Percentiles rank a stretch among this genome's conserved stretches.
Evolutionary conservation across 2,888 invertebrate species (phyloP).

Genomic region (Aromia moschata): DNA sequence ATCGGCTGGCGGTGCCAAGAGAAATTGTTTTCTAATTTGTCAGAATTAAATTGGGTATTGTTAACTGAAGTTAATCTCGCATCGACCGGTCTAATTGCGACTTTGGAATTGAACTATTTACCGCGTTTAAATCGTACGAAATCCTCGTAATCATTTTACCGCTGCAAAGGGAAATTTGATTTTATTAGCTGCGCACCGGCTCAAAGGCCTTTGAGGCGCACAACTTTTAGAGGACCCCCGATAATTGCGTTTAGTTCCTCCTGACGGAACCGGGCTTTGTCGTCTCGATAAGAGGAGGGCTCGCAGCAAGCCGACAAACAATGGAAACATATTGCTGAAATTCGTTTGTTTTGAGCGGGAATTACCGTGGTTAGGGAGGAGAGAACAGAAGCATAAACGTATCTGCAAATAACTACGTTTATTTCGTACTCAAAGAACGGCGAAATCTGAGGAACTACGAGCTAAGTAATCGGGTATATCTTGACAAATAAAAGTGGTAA

Average conservation of each 20-base stretch:
- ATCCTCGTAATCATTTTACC: not conserved
- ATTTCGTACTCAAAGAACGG: too few species aligned
- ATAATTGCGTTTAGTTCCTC: not conserved
- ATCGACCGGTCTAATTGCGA: conserved; percentile 9
- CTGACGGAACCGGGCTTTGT: not conserved
- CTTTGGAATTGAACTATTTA: conserved; percentile 13
- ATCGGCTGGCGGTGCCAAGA: not conserved
- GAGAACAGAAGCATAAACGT: too few species aligned
- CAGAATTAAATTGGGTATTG: conserved; percentile 16
- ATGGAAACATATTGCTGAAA: too few species aligned
- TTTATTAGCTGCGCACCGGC: not conserved
- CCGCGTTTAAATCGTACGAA: conserved; percentile 4
- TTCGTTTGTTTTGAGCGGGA: too few species aligned
- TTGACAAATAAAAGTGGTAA: too few species aligned
- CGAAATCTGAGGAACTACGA: too few species aligned
- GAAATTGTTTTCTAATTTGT: conserved; percentile 19
- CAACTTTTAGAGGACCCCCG: not conserved
- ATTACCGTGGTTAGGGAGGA: too few species aligned
- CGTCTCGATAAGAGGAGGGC: not conserved
- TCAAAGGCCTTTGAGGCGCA: not conserved
- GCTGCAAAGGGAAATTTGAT: not conserved
- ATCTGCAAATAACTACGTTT: too few species aligned
- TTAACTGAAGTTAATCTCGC: conserved; percentile 12
- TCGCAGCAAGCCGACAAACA: too few species aligned
- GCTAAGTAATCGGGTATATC: too few species aligned